These are phyloP conservation scores for Cetonia aurata DNA, from an alignment of 2,888 invertebrate species.

Conservation along the genomic window DNA sequence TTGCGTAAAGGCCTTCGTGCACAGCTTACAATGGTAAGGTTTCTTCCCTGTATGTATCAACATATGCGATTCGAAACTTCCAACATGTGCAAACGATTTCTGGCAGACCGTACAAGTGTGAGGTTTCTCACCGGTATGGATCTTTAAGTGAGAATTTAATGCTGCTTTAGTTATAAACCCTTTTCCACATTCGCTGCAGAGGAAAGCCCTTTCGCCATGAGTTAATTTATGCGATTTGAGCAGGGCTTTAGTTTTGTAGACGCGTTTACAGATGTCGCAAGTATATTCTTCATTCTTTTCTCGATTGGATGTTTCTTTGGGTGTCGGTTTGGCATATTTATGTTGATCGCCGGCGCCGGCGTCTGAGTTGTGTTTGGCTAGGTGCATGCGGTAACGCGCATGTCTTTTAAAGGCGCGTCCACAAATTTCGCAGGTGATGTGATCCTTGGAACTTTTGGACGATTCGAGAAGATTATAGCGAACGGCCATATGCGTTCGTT, in stretches of 20 bases:
- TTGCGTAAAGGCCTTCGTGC: slow-evolving; percentile 48
- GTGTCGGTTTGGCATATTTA: not conserved
- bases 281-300: slow-evolving; percentile 16
- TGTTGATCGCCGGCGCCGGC: not conserved
- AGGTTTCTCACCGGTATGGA: slow-evolving; percentile 59
- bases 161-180: slow-evolving; percentile 42
- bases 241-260: slow-evolving; percentile 46
- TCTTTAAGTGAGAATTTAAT: slow-evolving; percentile 48
- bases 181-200: slow-evolving; percentile 49
- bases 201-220: slow-evolving; percentile 42
- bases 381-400: slow-evolving; percentile 43
- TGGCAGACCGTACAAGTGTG: slow-evolving; percentile 58
- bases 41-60: slow-evolving; percentile 59
- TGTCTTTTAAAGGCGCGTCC: slow-evolving; percentile 46
- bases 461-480: slow-evolving; percentile 2
- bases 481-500: slow-evolving; percentile 24
- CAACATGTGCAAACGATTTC: slow-evolving; percentile 58
- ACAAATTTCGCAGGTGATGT: slow-evolving; percentile 45
- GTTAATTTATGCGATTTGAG: slow-evolving; percentile 46
- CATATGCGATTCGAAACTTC: slow-evolving; percentile 59
- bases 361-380: slow-evolving; percentile 19
- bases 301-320: slow-evolving; percentile 6
- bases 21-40: slow-evolving; percentile 51
- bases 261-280: slow-evolving; percentile 46
- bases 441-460: slow-evolving; percentile 15